Evolutionary conservation across 2,888 invertebrate species (phyloP).

Genomic region (Aproaerema taeniolella): DNA sequence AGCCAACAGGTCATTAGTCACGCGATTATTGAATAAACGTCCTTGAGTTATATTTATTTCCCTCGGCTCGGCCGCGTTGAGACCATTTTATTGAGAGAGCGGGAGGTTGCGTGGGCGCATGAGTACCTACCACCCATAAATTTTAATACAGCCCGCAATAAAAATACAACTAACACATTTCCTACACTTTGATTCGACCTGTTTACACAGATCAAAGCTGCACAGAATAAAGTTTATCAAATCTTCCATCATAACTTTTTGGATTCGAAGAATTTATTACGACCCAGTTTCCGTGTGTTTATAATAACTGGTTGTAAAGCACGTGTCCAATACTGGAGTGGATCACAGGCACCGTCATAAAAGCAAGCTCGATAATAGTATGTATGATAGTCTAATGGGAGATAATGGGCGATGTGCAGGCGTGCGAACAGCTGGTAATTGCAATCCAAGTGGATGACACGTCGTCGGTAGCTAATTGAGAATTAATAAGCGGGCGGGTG

Average conservation of each 20-base stretch:
- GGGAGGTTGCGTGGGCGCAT: conserved; percentile 55
- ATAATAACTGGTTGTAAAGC: conserved; percentile 13
- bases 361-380: conserved; percentile 13
- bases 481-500: conserved; percentile 31
- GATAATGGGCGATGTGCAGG: conserved; percentile 24
- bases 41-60: conserved; percentile 49
- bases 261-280: conserved; percentile 40
- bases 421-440: conserved; percentile 37
- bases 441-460: conserved; percentile 26
- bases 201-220: conserved; percentile 72
- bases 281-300: conserved; percentile 32
- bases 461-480: conserved; percentile 34
- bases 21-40: conserved; percentile 28
- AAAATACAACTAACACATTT: conserved; percentile 72
- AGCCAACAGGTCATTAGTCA: conserved; percentile 17
- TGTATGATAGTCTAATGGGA: conserved; percentile 14
- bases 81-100: conserved; percentile 53
- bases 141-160: conserved; percentile 62
- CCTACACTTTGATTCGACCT: conserved; percentile 71
- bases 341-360: too few species aligned
- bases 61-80: conserved; percentile 38
- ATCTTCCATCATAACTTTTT: conserved; percentile 49
- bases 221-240: conserved; percentile 63
- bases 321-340: too few species aligned
- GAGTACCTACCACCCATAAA: conserved; percentile 61